phyloP scores from a whole-genome alignment of 2,888 invertebrate genomes.

The Yponomeuta evonymella region DNA sequence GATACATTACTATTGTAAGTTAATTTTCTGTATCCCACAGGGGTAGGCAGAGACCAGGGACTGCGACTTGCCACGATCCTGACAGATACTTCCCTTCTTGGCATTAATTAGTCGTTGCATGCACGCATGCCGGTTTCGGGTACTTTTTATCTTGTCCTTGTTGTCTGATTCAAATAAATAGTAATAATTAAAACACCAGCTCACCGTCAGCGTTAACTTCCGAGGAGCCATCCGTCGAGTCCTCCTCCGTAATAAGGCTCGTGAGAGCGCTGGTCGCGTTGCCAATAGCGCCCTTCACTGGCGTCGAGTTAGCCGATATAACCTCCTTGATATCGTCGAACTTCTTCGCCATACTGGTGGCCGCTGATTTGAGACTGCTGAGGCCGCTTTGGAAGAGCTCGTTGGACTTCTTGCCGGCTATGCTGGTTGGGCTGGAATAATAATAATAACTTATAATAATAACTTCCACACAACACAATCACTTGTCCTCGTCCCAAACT shows the following conservation, averaged over 20 bases:
- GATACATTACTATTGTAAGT: too few relatives aligned
- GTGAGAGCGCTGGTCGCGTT: constrained; percentile 62
- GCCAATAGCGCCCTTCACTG: constrained; percentile 80
- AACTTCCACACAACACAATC: too few relatives aligned
- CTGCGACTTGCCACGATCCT: too few relatives aligned
- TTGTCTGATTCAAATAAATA: neutral
- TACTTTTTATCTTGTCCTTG: neutral
- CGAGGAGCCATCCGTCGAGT: constrained; percentile 62
- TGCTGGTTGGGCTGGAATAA: constrained; percentile 77
- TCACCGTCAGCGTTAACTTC: constrained; percentile 70
- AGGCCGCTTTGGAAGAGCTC: constrained; percentile 90
- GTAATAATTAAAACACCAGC: constrained; percentile 21
- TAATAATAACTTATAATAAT: too few relatives aligned
- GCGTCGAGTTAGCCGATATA: constrained; percentile 91
- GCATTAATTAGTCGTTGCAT: too few relatives aligned
- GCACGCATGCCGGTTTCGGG: too few relatives aligned
- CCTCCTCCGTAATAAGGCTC: constrained; percentile 58
- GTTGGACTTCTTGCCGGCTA: constrained; percentile 91
- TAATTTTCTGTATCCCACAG: too few relatives aligned
- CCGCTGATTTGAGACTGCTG: constrained; percentile 90
- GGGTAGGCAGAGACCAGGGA: too few relatives aligned
- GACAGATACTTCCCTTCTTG: too few relatives aligned
- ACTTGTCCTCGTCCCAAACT: too few relatives aligned
- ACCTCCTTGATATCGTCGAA: constrained; percentile 94
- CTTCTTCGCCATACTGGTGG: constrained; percentile 90